Conservation (phyloP, 2,797 vertebrate genomes). For the Tragopan temminckii region DNA sequence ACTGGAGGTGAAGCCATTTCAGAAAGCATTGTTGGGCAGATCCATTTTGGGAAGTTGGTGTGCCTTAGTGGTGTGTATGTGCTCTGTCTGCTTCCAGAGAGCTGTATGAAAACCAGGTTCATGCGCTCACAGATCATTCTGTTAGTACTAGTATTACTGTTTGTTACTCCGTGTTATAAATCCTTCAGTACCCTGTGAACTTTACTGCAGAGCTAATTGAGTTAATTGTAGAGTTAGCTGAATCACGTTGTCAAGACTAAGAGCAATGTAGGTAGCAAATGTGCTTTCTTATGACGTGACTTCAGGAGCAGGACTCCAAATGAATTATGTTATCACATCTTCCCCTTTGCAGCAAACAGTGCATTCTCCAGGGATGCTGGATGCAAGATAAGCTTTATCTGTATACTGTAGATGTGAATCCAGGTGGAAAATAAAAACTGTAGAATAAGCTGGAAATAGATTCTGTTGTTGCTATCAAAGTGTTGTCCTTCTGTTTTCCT, state of each 20-base stretch:
- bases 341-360: not conserved
- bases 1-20: not conserved
- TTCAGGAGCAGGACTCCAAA: not conserved
- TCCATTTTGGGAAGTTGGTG: rapidly evolving
- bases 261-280: rapidly evolving
- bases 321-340: not conserved
- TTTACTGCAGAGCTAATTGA: not conserved
- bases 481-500: not conserved
- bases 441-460: not conserved
- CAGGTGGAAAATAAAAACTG: not conserved
- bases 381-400: not conserved
- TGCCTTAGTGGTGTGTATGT: rapidly evolving
- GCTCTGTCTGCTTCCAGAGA: not conserved
- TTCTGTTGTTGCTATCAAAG: not conserved
- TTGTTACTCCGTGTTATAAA: not conserved
- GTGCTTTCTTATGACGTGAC: not conserved
- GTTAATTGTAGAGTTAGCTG: not conserved
- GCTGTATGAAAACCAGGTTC: not conserved
- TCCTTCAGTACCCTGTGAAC: not conserved
- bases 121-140: not conserved
- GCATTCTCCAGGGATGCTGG: not conserved
- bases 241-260: rapidly evolving
- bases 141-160: not conserved
- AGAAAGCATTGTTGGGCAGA: not conserved
- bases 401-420: not conserved